Percentiles rank a stretch among this genome's conserved stretches.
Conservation (phyloP, 2,113 vertebrate species). For the Nibea albiflora region DNA sequence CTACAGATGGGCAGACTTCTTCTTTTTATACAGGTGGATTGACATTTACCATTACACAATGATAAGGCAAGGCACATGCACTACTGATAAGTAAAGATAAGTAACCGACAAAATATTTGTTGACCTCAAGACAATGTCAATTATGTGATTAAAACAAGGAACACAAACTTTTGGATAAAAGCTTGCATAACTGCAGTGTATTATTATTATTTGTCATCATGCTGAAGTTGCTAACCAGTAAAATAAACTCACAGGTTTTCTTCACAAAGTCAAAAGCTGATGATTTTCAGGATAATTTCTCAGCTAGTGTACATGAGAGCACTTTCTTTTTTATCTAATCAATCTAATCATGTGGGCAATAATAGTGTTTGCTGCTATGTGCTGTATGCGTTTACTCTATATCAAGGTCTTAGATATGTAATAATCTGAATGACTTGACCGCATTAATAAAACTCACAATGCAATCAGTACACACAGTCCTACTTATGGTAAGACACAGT, state of each 20-base stretch:
- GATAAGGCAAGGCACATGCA: conserved; percentile 38
- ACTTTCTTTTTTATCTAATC: too few species aligned
- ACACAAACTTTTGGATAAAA: conserved; percentile 3
- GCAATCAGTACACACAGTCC: not conserved
- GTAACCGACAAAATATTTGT: not conserved
- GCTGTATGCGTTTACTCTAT: conserved; percentile 3
- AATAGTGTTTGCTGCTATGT: not conserved
- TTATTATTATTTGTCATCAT: not conserved
- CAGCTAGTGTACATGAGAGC: not conserved
- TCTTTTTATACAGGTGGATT: conserved; percentile 62
- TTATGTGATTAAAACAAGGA: conserved; percentile 5
- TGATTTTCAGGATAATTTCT: not conserved
- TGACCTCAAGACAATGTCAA: conserved; percentile 67
- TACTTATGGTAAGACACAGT: not conserved
- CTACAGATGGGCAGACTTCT: not conserved
- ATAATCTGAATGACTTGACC: conserved; percentile 5
- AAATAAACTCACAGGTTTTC: not conserved
- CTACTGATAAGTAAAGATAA: conserved; percentile 45
- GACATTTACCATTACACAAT: not conserved
- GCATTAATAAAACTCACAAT: not conserved
- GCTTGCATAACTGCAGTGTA: not conserved
- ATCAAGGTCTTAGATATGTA: not conserved
- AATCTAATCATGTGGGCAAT: not conserved
- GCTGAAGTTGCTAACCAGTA: not conserved
- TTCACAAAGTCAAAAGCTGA: not conserved